A percentile compares a stretch with the other conserved stretches of the same genome.
Conservation (phyloP, 2,797 vertebrate genomes). For the Cyclopterus lumpus region DNA sequence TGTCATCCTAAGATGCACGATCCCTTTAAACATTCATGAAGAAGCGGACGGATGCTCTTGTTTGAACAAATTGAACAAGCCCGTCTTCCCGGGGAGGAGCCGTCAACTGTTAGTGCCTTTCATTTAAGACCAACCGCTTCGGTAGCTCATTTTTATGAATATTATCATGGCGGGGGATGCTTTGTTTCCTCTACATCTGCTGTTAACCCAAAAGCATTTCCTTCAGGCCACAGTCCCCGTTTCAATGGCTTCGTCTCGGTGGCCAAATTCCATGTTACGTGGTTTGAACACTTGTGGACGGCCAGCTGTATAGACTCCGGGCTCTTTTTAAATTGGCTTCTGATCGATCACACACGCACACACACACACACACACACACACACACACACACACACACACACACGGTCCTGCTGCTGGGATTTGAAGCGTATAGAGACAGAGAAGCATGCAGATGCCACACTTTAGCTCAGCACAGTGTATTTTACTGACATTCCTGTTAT, state of each 20-base stretch:
- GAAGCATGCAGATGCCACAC: not conserved
- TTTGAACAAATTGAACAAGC: slow-evolving; percentile 56
- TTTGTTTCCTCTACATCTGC: slow-evolving; percentile 10
- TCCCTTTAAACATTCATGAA: slow-evolving; percentile 57
- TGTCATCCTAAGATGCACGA: slow-evolving; percentile 37
- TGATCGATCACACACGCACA: slow-evolving; percentile 6
- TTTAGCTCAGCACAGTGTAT: not conserved
- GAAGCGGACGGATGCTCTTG: slow-evolving; percentile 29
- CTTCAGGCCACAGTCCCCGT: not conserved
- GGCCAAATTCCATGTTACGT: not conserved
- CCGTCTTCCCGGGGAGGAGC: not conserved
- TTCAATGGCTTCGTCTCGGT: not conserved
- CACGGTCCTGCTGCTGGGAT: not conserved
- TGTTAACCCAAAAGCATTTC: not conserved
- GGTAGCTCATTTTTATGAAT: not conserved
- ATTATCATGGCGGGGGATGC: not conserved
- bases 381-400: not conserved
- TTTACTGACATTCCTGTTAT: not conserved
- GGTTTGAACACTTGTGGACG: slow-evolving; percentile 7
- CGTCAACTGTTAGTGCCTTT: slow-evolving; percentile 34
- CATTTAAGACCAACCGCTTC: slow-evolving; percentile 4
- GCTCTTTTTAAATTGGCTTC: not conserved
- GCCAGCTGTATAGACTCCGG: not conserved
- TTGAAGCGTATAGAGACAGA: not conserved
- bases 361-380: no score